Evolutionary conservation across 2,113 vertebrate genomes (phyloP).

Genomic region (Recurvirostra avosetta): DNA sequence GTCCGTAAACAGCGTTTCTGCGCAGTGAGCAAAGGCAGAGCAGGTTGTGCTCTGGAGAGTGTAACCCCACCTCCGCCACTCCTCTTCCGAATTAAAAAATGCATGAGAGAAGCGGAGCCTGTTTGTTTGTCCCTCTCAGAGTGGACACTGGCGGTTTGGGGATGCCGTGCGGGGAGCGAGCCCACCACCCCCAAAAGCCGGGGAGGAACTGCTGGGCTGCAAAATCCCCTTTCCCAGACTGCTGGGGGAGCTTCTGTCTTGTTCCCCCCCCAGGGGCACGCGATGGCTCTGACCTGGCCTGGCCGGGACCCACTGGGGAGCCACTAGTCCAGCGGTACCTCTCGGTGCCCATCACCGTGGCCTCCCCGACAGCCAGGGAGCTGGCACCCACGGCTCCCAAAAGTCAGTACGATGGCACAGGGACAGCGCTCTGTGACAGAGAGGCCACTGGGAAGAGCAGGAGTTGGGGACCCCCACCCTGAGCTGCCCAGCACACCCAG

Average conservation of each 20-base stretch:
- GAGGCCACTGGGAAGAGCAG: background rate
- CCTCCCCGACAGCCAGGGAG: background rate
- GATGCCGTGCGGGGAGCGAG: background rate
- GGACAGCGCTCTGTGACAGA: rapidly evolving
- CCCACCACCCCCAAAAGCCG: background rate
- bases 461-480: background rate
- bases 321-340: rapidly evolving
- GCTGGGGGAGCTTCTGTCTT: background rate
- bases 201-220: background rate
- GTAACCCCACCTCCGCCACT: background rate
- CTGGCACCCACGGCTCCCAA: background rate
- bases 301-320: rapidly evolving
- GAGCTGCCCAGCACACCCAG: background rate
- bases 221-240: background rate
- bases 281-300: background rate
- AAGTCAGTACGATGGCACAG: background rate
- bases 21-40: constrained; percentile 55
- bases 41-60: constrained; percentile 64
- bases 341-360: rapidly evolving
- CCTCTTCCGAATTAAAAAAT: background rate
- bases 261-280: background rate
- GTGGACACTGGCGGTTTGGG: background rate
- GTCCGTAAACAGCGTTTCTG: constrained; percentile 57
- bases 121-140: background rate
- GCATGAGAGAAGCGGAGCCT: background rate